These are phyloP conservation scores for Drosophila nigrodunni DNA, from an alignment of 1,140 invertebrate species.

Conservation along the genomic window DNA sequence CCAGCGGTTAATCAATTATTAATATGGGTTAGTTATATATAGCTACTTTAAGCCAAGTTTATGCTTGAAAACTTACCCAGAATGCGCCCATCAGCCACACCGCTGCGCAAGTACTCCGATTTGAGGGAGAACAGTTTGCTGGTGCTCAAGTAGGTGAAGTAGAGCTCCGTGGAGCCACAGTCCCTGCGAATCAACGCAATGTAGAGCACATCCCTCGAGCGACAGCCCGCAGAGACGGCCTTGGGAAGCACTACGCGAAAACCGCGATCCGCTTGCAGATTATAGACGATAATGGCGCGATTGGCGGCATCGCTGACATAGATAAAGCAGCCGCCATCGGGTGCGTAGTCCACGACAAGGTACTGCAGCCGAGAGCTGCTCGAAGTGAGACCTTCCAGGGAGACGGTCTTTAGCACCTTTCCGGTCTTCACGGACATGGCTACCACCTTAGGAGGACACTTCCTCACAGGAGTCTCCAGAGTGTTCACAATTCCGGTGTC, in stretches of 20 bases:
- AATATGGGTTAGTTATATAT: background rate
- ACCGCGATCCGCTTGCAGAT: slow-evolving; percentile 86
- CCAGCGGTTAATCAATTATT: background rate
- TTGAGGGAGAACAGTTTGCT: slow-evolving; percentile 86
- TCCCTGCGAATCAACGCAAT: slow-evolving; percentile 85
- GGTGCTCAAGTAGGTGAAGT: slow-evolving; percentile 87
- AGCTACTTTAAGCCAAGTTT: too few relatives aligned
- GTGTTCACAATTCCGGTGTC: slow-evolving; percentile 87
- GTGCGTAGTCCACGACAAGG: slow-evolving; percentile 86
- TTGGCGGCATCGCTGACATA: slow-evolving; percentile 88
- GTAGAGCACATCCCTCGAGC: slow-evolving; percentile 87
- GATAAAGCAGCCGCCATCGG: slow-evolving; percentile 85
- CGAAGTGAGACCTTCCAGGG: slow-evolving; percentile 85
- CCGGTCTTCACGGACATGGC: slow-evolving; percentile 86
- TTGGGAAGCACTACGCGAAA: slow-evolving; percentile 87
- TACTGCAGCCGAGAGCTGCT: slow-evolving; percentile 86
- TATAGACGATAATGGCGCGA: slow-evolving; percentile 88
- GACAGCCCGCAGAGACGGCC: slow-evolving; percentile 83
- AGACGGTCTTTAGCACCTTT: slow-evolving; percentile 86
- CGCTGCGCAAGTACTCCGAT: slow-evolving; percentile 86
- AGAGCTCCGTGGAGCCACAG: slow-evolving; percentile 85
- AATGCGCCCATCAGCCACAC: slow-evolving; percentile 85
- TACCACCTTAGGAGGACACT: slow-evolving; percentile 86
- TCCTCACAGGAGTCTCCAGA: slow-evolving; percentile 85
- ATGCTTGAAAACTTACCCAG: slow-evolving; percentile 64